phyloP scores from a whole-genome alignment of 1,140 invertebrate species.

The Cydia splendana region DNA sequence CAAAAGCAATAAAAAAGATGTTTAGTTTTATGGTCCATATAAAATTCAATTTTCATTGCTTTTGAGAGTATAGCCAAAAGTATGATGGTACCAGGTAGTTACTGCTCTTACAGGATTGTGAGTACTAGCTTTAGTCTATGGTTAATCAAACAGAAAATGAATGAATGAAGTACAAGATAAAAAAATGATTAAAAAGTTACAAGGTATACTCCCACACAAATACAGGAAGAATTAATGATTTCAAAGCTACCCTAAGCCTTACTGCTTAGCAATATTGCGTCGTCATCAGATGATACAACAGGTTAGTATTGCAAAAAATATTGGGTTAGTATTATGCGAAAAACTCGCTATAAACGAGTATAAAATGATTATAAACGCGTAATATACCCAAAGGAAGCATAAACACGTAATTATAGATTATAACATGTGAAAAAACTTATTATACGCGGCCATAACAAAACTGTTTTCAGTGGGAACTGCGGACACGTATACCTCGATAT shows the following conservation, averaged over 20 bases:
- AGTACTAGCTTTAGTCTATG: no score
- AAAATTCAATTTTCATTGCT: no score
- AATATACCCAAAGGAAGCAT: background rate
- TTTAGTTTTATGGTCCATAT: no score
- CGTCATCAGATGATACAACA: slow-evolving; percentile 5
- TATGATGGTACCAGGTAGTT: no score
- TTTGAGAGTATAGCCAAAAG: no score
- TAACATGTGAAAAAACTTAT: background rate
- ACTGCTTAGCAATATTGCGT: background rate
- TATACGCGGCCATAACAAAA: slow-evolving; percentile 31
- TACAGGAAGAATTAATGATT: background rate
- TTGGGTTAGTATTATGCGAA: background rate
- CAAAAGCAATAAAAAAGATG: no score
- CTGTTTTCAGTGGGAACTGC: slow-evolving; percentile 48
- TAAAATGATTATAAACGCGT: background rate
- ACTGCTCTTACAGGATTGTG: no score
- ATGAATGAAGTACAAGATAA: background rate
- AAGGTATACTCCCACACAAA: background rate
- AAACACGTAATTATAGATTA: background rate
- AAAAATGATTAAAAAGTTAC: background rate
- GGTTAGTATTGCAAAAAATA: background rate
- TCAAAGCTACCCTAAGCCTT: background rate
- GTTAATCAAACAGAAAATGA: no score
- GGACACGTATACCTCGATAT: slow-evolving; percentile 71
- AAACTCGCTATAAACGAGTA: background rate